Percentiles rank a stretch among this genome's conserved stretches.
phyloP scores from a whole-genome alignment of 2,113 vertebrate species.

The Ochotona princeps region DNA sequence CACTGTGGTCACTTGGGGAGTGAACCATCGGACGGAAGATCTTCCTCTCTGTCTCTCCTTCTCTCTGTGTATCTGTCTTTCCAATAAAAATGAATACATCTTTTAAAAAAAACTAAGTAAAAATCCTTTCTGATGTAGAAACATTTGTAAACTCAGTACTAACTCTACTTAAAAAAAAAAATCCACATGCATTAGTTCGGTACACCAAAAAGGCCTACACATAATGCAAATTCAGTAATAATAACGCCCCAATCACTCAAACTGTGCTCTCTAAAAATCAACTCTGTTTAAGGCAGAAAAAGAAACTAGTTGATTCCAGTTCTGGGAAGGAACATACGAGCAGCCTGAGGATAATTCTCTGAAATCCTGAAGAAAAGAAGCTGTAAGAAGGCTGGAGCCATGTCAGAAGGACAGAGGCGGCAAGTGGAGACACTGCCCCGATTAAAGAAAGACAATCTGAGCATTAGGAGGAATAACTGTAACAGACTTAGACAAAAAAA shows the following conservation, averaged over 20 bases:
- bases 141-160: conserved; percentile 10
- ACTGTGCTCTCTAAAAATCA: not conserved
- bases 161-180: not conserved
- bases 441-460: not conserved
- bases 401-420: too few species aligned
- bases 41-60: too few species aligned
- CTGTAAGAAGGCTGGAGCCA: not conserved
- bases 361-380: conserved; percentile 23
- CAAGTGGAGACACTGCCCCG: not conserved
- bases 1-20: too few species aligned
- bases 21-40: too few species aligned
- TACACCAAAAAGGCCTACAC: conserved; percentile 7
- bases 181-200: not conserved
- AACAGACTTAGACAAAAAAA: conserved; percentile 16
- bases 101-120: conserved; percentile 15
- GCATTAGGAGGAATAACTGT: not conserved
- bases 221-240: not conserved
- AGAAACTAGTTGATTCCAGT: not conserved
- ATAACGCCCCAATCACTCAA: not conserved
- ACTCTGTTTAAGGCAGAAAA: not conserved
- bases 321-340: not conserved
- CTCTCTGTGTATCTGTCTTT: too few species aligned
- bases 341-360: not conserved
- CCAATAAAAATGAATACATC: too few species aligned
- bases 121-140: not conserved